Base-by-base conservation (phyloP, 2,888 invertebrate genomes). In the Polyploca ridens region DNA sequence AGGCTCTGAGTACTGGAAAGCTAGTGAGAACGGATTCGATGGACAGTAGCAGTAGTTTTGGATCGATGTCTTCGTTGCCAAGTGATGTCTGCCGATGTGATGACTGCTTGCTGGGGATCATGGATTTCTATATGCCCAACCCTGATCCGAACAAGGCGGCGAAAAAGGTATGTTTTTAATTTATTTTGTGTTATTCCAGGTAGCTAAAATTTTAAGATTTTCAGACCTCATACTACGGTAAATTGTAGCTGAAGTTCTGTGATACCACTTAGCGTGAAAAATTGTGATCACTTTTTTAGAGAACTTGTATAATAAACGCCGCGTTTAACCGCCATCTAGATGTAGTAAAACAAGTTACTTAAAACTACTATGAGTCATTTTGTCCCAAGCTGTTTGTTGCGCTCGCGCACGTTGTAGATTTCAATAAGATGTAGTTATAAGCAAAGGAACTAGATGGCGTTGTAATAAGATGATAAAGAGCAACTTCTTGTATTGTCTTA, bases 31-130 rank as follows among this genome's bases (percentile, higher is more conserved):
- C 96, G 33, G 97, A 97, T 79, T 97, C 97, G 8, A 94, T 97
- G 87, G 97, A 97, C 84, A 96, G 96, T 72, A 95, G 95, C 75
- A 96, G 96, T 85, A 96, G 97, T 64, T 94, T 96, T 65, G 95
- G 96, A 19, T 97, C 97, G 0, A 94, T 95, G 84, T 96, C 96
- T 66, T 97, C 97, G 8, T 79, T 95, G 71, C 94, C 96, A 7
- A 96, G 96, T 86, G 97, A 97, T 81, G 96, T 97, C 73, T 97
- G 97, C 87, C 94, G 96, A 69, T 98, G 97, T 85, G 97, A 97
- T 84, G 97, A 98, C 87, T 97, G 97, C 78, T 90, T 97, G 69
- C 94, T 97, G 73, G 97, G 97, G 6, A 97, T 97, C 72, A 97
- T 96, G 73, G 97, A 97, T 91, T 95, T 96, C 74, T 96, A 97